Evolutionary conservation across 1,140 invertebrate genomes (phyloP).

Genomic region (Halesus radiatus): DNA sequence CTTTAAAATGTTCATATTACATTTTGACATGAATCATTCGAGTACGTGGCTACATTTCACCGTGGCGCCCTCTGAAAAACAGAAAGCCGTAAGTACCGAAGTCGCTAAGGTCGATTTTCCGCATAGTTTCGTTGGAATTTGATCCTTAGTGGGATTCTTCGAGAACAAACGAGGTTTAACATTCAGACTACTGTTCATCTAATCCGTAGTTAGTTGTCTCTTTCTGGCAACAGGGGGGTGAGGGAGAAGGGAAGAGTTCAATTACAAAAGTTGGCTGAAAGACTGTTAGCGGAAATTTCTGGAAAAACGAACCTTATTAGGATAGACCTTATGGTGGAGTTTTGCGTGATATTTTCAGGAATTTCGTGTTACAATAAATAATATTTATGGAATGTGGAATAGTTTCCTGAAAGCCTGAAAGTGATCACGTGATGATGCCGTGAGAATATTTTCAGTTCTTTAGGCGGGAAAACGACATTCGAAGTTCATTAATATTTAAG

Average conservation of each 20-base stretch:
- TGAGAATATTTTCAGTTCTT: slow-evolving; percentile 38
- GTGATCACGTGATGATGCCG: slow-evolving; percentile 54
- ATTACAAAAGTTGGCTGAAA: slow-evolving; percentile 54
- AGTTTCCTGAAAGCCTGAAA: slow-evolving; percentile 46
- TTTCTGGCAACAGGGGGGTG: slow-evolving; percentile 32
- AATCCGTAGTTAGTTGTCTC: slow-evolving; percentile 50
- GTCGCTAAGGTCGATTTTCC: slow-evolving; percentile 46
- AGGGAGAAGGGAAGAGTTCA: slow-evolving; percentile 47
- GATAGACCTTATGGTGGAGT: slow-evolving; percentile 1
- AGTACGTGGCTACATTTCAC: slow-evolving; percentile 49
- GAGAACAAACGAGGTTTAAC: slow-evolving; percentile 40
- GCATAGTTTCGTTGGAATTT: slow-evolving; percentile 16
- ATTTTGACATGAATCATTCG: slow-evolving; percentile 10
- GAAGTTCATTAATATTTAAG: slow-evolving; percentile 36
- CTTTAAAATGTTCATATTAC: background rate
- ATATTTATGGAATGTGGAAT: slow-evolving; percentile 54
- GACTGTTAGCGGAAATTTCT: slow-evolving; percentile 15
- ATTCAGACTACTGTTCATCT: slow-evolving; percentile 56
- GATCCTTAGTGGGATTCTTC: slow-evolving; percentile 39
- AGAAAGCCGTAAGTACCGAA: slow-evolving; percentile 39
- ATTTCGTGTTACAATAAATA: slow-evolving; percentile 53
- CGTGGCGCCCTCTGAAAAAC: background rate
- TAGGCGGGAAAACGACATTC: slow-evolving; percentile 30
- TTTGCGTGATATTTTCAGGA: background rate
- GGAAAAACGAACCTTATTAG: slow-evolving; percentile 23